Evolutionary conservation across 2,888 invertebrate genomes (phyloP).

Genomic region (Griposia aprilina): DNA sequence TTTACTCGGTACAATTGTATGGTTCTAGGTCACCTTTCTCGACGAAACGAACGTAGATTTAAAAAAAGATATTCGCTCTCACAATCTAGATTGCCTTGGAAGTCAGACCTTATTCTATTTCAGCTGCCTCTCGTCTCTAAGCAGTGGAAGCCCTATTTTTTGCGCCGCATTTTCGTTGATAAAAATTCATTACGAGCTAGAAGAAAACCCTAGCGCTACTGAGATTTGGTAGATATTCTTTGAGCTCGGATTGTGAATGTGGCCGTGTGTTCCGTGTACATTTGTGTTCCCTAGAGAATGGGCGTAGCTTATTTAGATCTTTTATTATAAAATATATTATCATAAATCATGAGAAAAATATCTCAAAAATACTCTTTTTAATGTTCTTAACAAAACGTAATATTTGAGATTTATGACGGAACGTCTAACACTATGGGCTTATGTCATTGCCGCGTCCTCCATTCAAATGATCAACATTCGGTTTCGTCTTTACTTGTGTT

Average conservation of each 20-base stretch:
- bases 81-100: slow-evolving; percentile 44
- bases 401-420: not conserved
- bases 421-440: no score
- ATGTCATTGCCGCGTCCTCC: no score
- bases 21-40: slow-evolving; percentile 26
- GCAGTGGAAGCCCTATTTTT: slow-evolving; percentile 40
- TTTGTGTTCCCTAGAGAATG: slow-evolving; percentile 2
- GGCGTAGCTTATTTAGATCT: not conserved
- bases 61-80: slow-evolving; percentile 35
- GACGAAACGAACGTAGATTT: slow-evolving; percentile 28
- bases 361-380: not conserved
- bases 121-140: slow-evolving; percentile 34
- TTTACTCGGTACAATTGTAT: slow-evolving; percentile 5
- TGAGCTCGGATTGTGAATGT: slow-evolving; percentile 33
- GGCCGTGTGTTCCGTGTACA: slow-evolving; percentile 19
- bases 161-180: slow-evolving; percentile 37
- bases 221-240: slow-evolving; percentile 50
- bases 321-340: slow-evolving; percentile 2
- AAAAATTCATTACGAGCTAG: slow-evolving; percentile 58
- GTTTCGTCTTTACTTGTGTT: not conserved
- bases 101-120: slow-evolving; percentile 56
- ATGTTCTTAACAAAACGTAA: not conserved
- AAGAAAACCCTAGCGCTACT: slow-evolving; percentile 29
- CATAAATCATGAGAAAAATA: slow-evolving; percentile 8
- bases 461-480: not conserved